Base-by-base conservation (phyloP, 2,113 vertebrate species). In the Albula glossodonta region DNA sequence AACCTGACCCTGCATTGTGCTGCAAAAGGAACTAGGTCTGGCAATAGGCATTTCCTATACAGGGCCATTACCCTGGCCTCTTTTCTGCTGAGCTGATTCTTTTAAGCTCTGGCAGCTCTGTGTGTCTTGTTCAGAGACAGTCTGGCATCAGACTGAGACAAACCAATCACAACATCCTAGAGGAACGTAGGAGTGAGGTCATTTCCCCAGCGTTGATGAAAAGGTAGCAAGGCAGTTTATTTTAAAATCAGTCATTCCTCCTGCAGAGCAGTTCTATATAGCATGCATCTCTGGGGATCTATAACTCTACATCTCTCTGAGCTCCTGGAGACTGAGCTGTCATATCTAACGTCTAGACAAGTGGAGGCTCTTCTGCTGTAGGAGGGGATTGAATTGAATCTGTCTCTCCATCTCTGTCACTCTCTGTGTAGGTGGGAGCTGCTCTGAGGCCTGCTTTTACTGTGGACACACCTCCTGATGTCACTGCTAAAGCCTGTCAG, bases 401-500 rank as follows among this genome's bases (percentile, higher is more conserved):
- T 56, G 53, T 10, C 53, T 41, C 48, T 84, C 74, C 74, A 48
- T 19, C 53, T 77, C 82, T 52, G 22, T 84, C 79, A 1, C 89
- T 19, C 91, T 77, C 84, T 56, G 63, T 90, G 88, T 88, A 99
- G 98, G 97, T 99, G 60, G 97, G 97, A 91, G 98, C 98, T 83
- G 98, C 98, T 63, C 96, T 99, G 87, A 96, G 98, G 92, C 98
- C 98, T 25, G 97, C 98, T 81, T 99, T 99, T 90, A 83, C 94
- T 81, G 89, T 96, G 0, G 97, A 99, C 50, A 97, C 97, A 1
- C 95, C 97, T 82, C 98, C 98, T 86, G 95, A 98, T 85, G 96
- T 99, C 90, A 99, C 96, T 9, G 96, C 97, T 53, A 98, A 97
- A 93, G 98, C 98, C 82, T 99, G 98, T 89, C 97, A 99, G 96